Evolutionary conservation across 2,888 invertebrate species (phyloP).

Genomic region (Tuberolachnus salignus): DNA sequence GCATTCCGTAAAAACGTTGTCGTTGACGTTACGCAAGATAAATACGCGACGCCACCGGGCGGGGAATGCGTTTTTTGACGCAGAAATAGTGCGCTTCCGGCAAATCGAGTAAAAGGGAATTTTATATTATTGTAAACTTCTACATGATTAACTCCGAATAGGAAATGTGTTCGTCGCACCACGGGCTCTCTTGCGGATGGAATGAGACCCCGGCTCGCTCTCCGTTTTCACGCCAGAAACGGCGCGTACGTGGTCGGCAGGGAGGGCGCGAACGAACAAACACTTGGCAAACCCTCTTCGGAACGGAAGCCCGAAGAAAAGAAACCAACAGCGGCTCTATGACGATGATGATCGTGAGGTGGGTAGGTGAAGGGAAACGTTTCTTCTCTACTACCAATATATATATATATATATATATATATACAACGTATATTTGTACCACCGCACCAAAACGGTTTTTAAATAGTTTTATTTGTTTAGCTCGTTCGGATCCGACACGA

Average conservation of each 20-base stretch:
- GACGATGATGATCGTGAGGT: no score
- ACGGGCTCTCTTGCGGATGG: constrained; percentile 4
- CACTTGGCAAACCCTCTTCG: constrained; percentile 46
- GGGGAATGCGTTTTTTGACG: constrained; percentile 54
- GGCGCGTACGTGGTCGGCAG: neutral
- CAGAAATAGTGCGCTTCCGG: constrained; percentile 55
- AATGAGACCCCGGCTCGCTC: neutral
- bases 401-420: no score
- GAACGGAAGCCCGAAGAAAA: constrained; percentile 19
- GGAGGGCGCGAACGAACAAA: constrained; percentile 14
- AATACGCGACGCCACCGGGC: constrained; percentile 26
- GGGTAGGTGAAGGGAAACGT: constrained; percentile 5
- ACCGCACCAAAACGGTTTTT: neutral
- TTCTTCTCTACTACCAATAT: neutral
- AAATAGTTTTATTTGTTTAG: neutral
- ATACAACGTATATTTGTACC: no score
- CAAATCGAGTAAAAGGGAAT: constrained; percentile 57
- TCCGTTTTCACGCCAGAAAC: constrained; percentile 42
- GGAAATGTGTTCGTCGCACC: constrained; percentile 43
- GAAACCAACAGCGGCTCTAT: constrained; percentile 9
- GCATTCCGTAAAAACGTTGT: constrained; percentile 41
- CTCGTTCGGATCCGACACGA: neutral
- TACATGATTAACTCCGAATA: constrained; percentile 55
- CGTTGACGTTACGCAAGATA: constrained; percentile 51
- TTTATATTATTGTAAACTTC: constrained; percentile 56